These are phyloP conservation scores for Nudaria mundana DNA, from an alignment of 2,888 invertebrate genomes.

Conservation along the genomic window DNA sequence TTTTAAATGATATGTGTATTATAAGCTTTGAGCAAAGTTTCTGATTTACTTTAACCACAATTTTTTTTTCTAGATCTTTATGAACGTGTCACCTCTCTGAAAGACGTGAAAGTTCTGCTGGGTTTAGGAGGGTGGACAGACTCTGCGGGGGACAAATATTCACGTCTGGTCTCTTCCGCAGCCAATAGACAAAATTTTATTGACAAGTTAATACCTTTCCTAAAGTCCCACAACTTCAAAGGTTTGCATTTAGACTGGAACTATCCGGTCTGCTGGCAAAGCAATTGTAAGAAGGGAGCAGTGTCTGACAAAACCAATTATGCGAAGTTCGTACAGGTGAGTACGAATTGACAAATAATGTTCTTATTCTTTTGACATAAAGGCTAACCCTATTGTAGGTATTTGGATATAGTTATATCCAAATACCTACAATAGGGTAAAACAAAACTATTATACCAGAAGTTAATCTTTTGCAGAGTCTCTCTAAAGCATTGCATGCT, in stretches of 20 bases:
- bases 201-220: conserved; percentile 84
- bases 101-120: conserved; percentile 85
- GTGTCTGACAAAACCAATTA: conserved; percentile 89
- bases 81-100: conserved; percentile 86
- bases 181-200: conserved; percentile 86
- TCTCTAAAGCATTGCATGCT: conserved; percentile 83
- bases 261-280: conserved; percentile 96
- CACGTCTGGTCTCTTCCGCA: conserved; percentile 86
- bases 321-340: conserved; percentile 86
- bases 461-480: conserved; percentile 74
- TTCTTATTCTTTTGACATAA: too few relatives aligned
- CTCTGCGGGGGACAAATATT: conserved; percentile 93
- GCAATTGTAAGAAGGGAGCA: conserved; percentile 91
- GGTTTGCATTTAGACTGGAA: conserved; percentile 97
- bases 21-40: background rate
- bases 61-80: conserved; percentile 85
- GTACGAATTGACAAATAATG: too few relatives aligned
- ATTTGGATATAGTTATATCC: too few relatives aligned
- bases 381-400: background rate
- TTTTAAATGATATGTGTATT: background rate
- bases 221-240: conserved; percentile 88
- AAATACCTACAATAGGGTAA: too few relatives aligned
- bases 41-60: background rate
- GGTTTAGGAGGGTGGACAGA: conserved; percentile 98
- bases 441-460: too few relatives aligned